These are phyloP conservation scores for Cryptophagus acutangulus DNA, from an alignment of 2,888 invertebrate species.

Conservation along the genomic window DNA sequence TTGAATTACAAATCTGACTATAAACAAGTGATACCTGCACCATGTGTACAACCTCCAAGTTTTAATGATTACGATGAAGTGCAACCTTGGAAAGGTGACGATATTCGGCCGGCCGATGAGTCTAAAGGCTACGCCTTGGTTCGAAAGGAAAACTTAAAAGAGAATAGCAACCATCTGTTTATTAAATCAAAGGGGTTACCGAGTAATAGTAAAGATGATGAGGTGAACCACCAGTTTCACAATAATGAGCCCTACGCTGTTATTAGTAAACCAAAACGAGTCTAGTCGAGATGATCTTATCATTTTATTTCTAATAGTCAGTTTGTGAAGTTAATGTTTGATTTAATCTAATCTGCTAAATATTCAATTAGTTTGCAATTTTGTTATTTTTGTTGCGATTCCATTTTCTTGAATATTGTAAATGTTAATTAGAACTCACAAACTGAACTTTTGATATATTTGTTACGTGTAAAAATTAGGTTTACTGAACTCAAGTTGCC, in stretches of 20 bases:
- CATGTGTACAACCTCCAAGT: slow-evolving; percentile 31
- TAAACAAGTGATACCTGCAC: slow-evolving; percentile 59
- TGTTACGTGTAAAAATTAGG: no score
- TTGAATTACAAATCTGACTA: slow-evolving; percentile 61
- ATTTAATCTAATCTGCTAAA: no score
- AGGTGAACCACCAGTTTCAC: slow-evolving; percentile 63
- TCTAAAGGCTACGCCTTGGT: slow-evolving; percentile 78
- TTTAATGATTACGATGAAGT: slow-evolving; percentile 78
- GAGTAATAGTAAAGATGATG: slow-evolving; percentile 33
- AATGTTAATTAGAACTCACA: no score
- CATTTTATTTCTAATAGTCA: no score
- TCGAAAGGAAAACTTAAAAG: slow-evolving; percentile 58
- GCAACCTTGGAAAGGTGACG: slow-evolving; percentile 54
- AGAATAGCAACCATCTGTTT: slow-evolving; percentile 42
- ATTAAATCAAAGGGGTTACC: slow-evolving; percentile 35
- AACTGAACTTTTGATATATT: no score
- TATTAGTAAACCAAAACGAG: slow-evolving; percentile 80
- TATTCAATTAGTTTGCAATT: no score
- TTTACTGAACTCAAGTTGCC: no score
- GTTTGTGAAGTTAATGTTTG: no score
- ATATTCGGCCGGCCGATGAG: slow-evolving; percentile 71
- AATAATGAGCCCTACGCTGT: slow-evolving; percentile 78
- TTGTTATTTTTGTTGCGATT: no score
- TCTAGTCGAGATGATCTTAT: slow-evolving; percentile 51
- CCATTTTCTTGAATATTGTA: no score